These are phyloP conservation scores for Carcharodon carcharias DNA, from an alignment of 2,797 vertebrate species.

Conservation along the genomic window DNA sequence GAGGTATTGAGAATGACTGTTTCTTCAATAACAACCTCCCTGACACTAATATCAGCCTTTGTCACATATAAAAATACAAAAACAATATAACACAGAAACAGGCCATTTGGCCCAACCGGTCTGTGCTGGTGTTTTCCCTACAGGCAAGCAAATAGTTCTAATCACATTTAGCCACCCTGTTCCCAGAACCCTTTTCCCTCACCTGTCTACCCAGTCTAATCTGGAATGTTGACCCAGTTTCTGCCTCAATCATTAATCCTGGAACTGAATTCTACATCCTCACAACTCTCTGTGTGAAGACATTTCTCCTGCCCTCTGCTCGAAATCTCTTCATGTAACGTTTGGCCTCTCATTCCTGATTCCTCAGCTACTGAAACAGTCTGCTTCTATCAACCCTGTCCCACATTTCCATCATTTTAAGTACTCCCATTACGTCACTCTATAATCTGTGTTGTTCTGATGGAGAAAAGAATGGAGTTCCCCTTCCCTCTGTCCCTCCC, in stretches of 20 bases:
- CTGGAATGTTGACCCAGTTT: not conserved
- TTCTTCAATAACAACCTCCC: not conserved
- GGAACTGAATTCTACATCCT: not conserved
- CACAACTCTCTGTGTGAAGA: no score
- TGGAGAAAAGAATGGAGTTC: no score
- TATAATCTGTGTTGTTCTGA: not conserved
- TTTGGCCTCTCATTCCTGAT: not conserved
- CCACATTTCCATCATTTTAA: not conserved
- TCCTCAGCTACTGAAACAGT: not conserved
- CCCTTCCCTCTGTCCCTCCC: not conserved
- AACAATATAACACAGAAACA: not conserved
- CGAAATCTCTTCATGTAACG: not conserved
- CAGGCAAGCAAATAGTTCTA: not conserved
- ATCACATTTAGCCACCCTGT: not conserved
- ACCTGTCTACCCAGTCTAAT: not conserved
- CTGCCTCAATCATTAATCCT: not conserved
- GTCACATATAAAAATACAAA: not conserved
- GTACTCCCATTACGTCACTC: not conserved
- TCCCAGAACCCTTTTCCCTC: not conserved
- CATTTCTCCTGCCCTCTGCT: not conserved
- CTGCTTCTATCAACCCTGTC: not conserved
- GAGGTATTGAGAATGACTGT: constrained; percentile 62
- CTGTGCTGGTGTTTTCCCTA: not conserved
- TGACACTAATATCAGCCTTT: not conserved
- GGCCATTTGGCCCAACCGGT: not conserved